Evolutionary conservation across 2,888 invertebrate genomes (phyloP), one percentile per base, ranked within the genome.

Genomic region (Lithophane socia): DNA sequence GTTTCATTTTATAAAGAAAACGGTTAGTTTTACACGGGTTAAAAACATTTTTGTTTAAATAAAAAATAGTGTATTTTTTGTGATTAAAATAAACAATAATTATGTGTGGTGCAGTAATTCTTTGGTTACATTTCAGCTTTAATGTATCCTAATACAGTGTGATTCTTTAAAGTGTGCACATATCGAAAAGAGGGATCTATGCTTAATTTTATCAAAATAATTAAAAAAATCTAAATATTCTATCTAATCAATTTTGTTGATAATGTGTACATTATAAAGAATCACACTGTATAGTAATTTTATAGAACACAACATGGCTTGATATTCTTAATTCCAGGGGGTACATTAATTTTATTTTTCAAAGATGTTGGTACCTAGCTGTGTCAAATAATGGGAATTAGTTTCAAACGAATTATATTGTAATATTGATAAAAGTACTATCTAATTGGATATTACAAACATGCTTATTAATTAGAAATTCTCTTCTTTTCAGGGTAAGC

Each of bases 401-500:
- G 5, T 56, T n/a, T 12, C 10, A n/a, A 56, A 21, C 18, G 4
- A 37, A 37, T 37, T 37, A 37, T 42, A n/a, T 3, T 21, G n/a
- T 44, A 9, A 10, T 42, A n/a, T 18, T 65, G 1, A 12, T 24
- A 3, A n/a, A 18, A 47, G 0, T n/a, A n/a, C n/a, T n/a, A 24
- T 24, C 3, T 24, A 12, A 18, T 66, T 66, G 12, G 8, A 49
- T 66, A 21, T 21, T 66, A 47, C 29, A 3, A 37, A 67, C 13
- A 66, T 7, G 16, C 3, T 8, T 54, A 71, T 67, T 76, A 61
- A 85, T 42, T 0, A 10, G 0, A 24, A 42, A 4, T 79, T 67
- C 13, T 73, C 24, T 60, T 79, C 63, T 66, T 84, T 86, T 44
- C 84, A 84, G 84, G 84, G 86, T 84, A 84, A 86, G 80, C 69